These are phyloP conservation scores for Ranitomeya variabilis DNA, from an alignment of 2,113 vertebrate genomes.

Conservation along the genomic window DNA sequence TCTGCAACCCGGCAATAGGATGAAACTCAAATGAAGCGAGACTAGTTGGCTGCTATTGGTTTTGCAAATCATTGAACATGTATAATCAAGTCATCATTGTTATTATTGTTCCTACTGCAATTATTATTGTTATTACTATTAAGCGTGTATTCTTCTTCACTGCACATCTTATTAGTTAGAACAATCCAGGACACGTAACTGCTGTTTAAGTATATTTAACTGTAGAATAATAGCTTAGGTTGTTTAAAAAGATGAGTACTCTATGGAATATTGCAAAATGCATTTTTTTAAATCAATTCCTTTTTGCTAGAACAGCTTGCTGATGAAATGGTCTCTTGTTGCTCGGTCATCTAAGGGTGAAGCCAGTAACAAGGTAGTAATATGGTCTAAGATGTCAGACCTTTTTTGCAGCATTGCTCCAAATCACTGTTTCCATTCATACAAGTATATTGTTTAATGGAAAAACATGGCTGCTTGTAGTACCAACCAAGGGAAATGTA, in stretches of 20 bases:
- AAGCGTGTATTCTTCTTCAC: neutral
- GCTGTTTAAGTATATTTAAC: neutral
- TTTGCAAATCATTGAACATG: slow-evolving; percentile 28
- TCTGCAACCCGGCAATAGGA: neutral
- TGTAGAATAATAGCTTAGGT: slow-evolving; percentile 12
- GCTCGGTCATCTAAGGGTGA: no score
- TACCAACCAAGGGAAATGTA: no score
- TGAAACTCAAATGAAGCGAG: slow-evolving; percentile 33
- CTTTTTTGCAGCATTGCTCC: no score
- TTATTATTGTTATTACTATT: slow-evolving; percentile 33
- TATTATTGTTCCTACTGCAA: slow-evolving; percentile 16
- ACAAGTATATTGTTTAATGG: no score
- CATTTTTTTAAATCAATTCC: no score
- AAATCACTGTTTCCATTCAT: no score
- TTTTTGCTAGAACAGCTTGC: no score
- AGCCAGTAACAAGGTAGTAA: no score
- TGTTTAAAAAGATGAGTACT: neutral
- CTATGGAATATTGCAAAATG: no score
- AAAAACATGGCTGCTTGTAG: no score
- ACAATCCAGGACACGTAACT: slow-evolving; percentile 2
- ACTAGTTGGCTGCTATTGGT: slow-evolving; percentile 18
- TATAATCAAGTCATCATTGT: slow-evolving; percentile 38
- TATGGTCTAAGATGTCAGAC: no score
- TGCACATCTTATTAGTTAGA: slow-evolving; percentile 24
- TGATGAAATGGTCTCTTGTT: no score